Evolutionary conservation across 1,140 invertebrate genomes (phyloP).

Genomic region (Bombus superbus): DNA sequence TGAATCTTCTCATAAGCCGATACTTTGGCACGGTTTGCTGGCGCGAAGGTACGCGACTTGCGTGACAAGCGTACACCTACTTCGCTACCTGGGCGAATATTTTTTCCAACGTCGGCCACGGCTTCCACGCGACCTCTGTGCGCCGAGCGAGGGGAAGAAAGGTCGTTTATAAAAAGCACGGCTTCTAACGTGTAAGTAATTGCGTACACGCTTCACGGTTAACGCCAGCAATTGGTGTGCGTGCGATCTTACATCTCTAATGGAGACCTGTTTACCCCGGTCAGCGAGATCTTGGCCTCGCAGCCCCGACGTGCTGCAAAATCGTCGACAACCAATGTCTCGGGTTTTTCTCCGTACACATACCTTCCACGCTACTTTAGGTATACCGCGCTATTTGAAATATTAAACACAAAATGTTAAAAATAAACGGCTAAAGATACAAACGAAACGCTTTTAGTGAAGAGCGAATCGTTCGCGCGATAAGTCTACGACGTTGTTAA

Average conservation of each 20-base stretch:
- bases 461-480: background rate
- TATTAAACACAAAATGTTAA: too few relatives aligned
- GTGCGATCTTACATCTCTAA: conserved; percentile 23
- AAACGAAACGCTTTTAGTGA: background rate
- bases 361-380: background rate
- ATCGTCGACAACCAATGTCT: background rate
- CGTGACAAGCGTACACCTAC: conserved; percentile 25
- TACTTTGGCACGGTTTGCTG: background rate
- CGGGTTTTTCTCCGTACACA: background rate
- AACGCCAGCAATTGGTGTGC: conserved; percentile 11
- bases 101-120: background rate
- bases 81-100: conserved; percentile 13
- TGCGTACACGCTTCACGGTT: conserved; percentile 28
- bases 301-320: background rate
- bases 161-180: conserved; percentile 52
- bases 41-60: conserved; percentile 11
- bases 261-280: conserved; percentile 13
- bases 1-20: background rate
- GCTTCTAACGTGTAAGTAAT: conserved; percentile 36
- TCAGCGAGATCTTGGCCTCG: conserved; percentile 29
- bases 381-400: too few relatives aligned
- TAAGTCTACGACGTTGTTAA: background rate
- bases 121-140: conserved; percentile 16
- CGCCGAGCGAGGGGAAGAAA: conserved; percentile 26
- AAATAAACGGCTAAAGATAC: background rate